Base-by-base conservation (phyloP, 1,140 invertebrate species). In the Hermatobates lingyangjiaoensis region DNA sequence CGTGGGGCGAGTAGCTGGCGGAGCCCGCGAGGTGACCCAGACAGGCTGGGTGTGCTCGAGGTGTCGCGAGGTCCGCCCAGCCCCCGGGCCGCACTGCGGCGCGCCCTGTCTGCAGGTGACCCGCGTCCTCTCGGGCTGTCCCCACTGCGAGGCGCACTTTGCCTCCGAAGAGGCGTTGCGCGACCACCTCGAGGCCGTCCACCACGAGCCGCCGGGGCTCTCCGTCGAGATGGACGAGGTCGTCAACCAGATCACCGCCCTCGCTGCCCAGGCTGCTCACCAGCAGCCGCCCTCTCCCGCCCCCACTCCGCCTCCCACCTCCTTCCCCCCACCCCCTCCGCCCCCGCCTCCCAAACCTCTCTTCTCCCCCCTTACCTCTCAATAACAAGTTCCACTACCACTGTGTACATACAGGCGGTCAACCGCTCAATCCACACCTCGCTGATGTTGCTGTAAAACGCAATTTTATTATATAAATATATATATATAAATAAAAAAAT, bases 21-120 rank as follows among this genome's bases (percentile, higher is more conserved):
- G 70, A 10, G 52, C 51, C 15, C 54, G 54, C 21, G 81, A 83
- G 68, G 81, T 87, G 48, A 89, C 85, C 71, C 84, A 85, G 62
- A 80, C 84, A 61, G 89, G 85, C 65, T 81, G 84, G 50, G 74
- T 84, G 45, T 84, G 85, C 2, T 88, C 83, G 67, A 76, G 74
- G 12, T 74, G 75, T 39, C 71, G 75, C 57, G 53, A 58, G 15
- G 58, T 61, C 23, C 68, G 69, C 57, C 68, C 66, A 52, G 67
- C 68, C 52, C 71, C 66, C 56, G 56, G 57, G 47, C 59, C 60
- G 12, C 71, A 65, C 54, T 58, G 51, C 53, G 50, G 54, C 28
- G 2, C 56, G 47, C 63, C 74, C 45, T 70, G 78, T 47, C 71
- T 79, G 59, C 72, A 77, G 48, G 72, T 81, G 15, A 74, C 79